Evolutionary conservation across 2,888 invertebrate genomes (phyloP), one percentile per base, ranked within the genome.

Genomic region (Metalampra italica): DNA sequence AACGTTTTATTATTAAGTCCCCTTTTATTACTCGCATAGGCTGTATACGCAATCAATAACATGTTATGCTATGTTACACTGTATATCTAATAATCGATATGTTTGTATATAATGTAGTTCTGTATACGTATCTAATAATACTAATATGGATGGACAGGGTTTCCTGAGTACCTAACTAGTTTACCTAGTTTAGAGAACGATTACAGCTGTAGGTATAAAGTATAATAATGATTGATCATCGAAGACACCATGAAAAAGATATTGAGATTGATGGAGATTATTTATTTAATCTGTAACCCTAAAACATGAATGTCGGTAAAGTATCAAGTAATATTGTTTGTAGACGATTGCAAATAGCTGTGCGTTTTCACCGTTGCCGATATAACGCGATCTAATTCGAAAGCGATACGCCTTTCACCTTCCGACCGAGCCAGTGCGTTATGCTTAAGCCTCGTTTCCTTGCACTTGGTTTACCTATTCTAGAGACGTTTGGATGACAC

Each of bases 351-450:
- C 44, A 45, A 45, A 45, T 45, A 14, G 37, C 37, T 14, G 39
- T 29, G 34, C 29, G 38, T 82, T 86, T 77, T 85, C 83, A 76
- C 85, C 75, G 74, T 66, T 64, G 79, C 71, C 78, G 78, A 75
- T 79, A 78, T 68, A 80, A 73, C 72, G 81, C 82, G 85, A 82
- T 85, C 84, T 82, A 84, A 83, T 82, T 88, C 82, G 87, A 88
- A 88, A 87, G 87, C 79, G 82, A 86, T 85, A 79, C 75, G 82
- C 87, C 87, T 88, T 88, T 88, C 87, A 86, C 87, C 84, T 86
- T 77, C 76, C 75, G 77, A 81, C 76, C 74, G 68, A 57, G 55
- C 53, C 63, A 44, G 68, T 68, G 69, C 70, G 64, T 64, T 71
- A 69, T 71, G 72, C 59, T 54, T 9, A 37, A 22, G 22, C 22